These are phyloP conservation scores for Drosophila gaucha DNA, from an alignment of 2,888 invertebrate species.

Conservation along the genomic window DNA sequence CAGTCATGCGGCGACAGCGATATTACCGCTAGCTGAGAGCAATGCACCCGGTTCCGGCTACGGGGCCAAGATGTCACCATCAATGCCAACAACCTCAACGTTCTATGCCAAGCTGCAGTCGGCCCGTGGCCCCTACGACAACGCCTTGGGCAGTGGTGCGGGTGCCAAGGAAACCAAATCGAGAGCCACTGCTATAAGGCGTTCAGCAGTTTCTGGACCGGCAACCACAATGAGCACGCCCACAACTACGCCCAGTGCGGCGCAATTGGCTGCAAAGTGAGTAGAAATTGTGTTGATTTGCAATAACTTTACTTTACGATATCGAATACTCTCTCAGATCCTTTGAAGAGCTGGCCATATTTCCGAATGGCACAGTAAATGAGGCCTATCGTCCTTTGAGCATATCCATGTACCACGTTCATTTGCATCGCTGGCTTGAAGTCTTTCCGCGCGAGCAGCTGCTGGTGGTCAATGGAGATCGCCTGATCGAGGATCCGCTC, in stretches of 20 bases:
- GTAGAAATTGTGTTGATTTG: conserved; percentile 28
- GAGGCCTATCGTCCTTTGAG: conserved; percentile 93
- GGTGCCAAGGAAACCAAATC: conserved; percentile 68
- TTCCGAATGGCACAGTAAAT: conserved; percentile 93
- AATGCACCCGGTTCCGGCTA: conserved; percentile 43
- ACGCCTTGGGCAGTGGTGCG: conserved; percentile 77
- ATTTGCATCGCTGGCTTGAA: conserved; percentile 96
- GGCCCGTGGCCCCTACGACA: conserved; percentile 77
- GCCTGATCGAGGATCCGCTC: conserved; percentile 95
- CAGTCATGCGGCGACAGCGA: conserved; percentile 92
- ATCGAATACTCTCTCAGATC: conserved; percentile 85
- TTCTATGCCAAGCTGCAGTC: conserved; percentile 80
- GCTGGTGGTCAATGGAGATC: conserved; percentile 97
- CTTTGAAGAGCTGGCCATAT: conserved; percentile 93
- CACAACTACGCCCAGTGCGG: conserved; percentile 70
- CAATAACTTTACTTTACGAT: background rate
- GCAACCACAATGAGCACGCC: conserved; percentile 60
- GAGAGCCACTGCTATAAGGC: conserved; percentile 20
- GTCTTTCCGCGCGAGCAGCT: conserved; percentile 96
- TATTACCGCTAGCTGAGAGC: conserved; percentile 86
- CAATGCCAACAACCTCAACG: conserved; percentile 37
- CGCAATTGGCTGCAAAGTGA: conserved; percentile 82
- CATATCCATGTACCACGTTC: conserved; percentile 96
- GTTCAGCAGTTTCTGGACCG: background rate
- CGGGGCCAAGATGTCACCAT: conserved; percentile 50